Evolutionary conservation across 2,797 vertebrate genomes (phyloP).

Genomic region (Varecia variegata): DNA sequence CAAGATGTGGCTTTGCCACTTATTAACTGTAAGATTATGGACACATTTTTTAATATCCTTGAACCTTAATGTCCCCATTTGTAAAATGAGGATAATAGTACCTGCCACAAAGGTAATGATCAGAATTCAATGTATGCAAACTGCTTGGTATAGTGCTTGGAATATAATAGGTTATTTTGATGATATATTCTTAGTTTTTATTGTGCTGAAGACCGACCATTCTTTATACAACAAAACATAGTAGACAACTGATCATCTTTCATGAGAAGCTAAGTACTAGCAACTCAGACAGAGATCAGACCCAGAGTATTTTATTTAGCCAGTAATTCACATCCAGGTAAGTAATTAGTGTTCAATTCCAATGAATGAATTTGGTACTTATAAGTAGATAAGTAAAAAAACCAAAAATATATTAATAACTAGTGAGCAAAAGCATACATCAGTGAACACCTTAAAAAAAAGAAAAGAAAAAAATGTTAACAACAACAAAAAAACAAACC

Average conservation of each 20-base stretch:
- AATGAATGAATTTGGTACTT: slow-evolving; percentile 15
- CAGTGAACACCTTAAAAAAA: no score
- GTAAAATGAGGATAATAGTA: not conserved
- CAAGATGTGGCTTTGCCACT: not conserved
- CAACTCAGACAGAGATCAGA: slow-evolving; percentile 6
- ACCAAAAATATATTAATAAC: not conserved
- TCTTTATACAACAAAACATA: not conserved
- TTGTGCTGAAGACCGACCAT: not conserved
- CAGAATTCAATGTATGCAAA: not conserved
- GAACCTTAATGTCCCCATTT: not conserved
- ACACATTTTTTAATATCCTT: slow-evolving; percentile 7
- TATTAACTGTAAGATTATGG: not conserved
- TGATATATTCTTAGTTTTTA: not conserved
- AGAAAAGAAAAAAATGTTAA: no score
- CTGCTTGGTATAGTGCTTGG: not conserved
- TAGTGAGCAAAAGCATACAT: not conserved
- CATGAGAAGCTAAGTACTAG: not conserved
- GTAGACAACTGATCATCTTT: not conserved
- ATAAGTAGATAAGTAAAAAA: slow-evolving; percentile 9
- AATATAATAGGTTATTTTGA: not conserved
- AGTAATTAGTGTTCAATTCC: not conserved
- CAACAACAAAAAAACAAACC: no score
- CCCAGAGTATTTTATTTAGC: not conserved
- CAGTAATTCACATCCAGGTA: not conserved
- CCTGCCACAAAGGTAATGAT: not conserved